phyloP scores from a whole-genome alignment of 1,140 invertebrate genomes.

The Mactra quadrangularis region DNA sequence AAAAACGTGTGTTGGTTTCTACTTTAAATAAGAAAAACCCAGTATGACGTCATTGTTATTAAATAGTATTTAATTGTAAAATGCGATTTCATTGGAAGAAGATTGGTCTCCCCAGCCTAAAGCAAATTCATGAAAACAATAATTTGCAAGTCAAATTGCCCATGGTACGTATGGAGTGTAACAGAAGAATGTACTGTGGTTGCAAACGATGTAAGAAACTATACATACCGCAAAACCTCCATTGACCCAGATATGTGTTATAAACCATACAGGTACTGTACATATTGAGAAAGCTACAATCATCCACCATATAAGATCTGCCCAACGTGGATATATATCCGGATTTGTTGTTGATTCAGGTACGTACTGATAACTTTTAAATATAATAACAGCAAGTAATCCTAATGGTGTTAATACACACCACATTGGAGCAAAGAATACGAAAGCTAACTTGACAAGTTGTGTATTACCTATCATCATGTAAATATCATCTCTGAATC shows the following conservation, averaged over 20 bases:
- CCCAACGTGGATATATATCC: constrained; percentile 1
- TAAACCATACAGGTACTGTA: constrained; percentile 17
- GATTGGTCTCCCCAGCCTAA: no score
- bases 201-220: no score
- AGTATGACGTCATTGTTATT: no score
- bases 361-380: constrained; percentile 10
- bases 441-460: constrained; percentile 16
- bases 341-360: background rate
- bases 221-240: background rate
- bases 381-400: constrained; percentile 18
- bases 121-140: no score
- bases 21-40: no score
- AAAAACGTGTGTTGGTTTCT: no score
- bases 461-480: constrained; percentile 25
- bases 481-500: constrained; percentile 31
- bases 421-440: constrained; percentile 40
- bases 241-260: background rate
- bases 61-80: no score
- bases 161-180: no score
- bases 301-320: constrained; percentile 15
- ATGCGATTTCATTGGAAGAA: no score
- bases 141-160: no score
- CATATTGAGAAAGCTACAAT: background rate
- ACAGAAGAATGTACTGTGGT: no score
- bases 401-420: constrained; percentile 35